Evolutionary conservation across 1,140 invertebrate species (phyloP).

Genomic region (Thalassaphorura encarpata): DNA sequence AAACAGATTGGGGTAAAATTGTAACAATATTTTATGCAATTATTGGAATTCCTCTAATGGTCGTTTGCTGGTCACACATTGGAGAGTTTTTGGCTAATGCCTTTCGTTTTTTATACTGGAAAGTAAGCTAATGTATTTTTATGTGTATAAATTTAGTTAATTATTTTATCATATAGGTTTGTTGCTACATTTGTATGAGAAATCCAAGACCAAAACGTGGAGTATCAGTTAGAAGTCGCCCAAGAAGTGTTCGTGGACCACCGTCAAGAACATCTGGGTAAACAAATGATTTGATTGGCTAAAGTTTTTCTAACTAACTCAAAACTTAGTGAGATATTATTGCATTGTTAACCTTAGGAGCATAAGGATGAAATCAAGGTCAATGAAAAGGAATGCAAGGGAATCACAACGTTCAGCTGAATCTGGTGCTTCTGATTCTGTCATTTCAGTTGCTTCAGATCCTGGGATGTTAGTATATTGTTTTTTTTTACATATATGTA

Average conservation of each 20-base stretch:
- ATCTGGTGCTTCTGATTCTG: constrained; percentile 41
- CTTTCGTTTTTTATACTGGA: constrained; percentile 84
- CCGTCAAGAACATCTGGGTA: constrained; percentile 15
- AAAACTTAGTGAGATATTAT: neutral
- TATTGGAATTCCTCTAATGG: constrained; percentile 49
- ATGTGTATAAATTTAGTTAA: neutral
- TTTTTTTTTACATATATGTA: too few species aligned
- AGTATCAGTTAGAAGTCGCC: neutral
- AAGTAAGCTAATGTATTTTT: constrained; percentile 46
- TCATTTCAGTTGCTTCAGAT: constrained; percentile 39
- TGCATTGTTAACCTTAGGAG: constrained; percentile 8
- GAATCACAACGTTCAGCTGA: constrained; percentile 59
- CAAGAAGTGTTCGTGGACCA: constrained; percentile 28
- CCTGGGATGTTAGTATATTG: constrained; percentile 32
- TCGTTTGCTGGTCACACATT: constrained; percentile 32
- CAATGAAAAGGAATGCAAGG: constrained; percentile 53
- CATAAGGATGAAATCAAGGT: constrained; percentile 34
- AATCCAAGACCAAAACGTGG: constrained; percentile 42
- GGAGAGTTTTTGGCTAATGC: constrained; percentile 89
- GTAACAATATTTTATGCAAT: constrained; percentile 94
- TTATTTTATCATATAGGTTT: constrained; percentile 35
- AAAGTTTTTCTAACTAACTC: too few species aligned
- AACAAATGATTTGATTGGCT: constrained; percentile 2
- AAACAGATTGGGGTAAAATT: constrained; percentile 82
- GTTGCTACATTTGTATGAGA: constrained; percentile 76